Base-by-base conservation (phyloP, 2,888 invertebrate species). In the Drosophila hawaiiensis region DNA sequence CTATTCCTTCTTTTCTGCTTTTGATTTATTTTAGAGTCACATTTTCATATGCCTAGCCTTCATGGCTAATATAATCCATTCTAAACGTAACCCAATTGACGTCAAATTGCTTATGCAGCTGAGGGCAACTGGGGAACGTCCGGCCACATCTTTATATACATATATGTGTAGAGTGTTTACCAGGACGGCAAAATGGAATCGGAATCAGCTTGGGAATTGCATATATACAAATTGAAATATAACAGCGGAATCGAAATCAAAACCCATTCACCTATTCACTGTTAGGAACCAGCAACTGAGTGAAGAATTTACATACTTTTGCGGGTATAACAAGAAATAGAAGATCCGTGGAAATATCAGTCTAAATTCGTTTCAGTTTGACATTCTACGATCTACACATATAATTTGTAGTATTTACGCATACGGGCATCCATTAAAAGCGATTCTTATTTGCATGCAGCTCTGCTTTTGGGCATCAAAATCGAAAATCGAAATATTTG, bases 51-150 rank as follows among this genome's bases (percentile, higher is more conserved):
- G 68, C 62, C 75, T 62, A 67, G 35, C 65, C 37, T 43, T 53
- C 49, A 73, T 43, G 49, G 47, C 35, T 43, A 41, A 29, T 22
- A 22, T 1, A 47, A 63, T 55, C 29, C 54, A 33, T 73, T 58
- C 28, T 37, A 47, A 41, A 25, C 29, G 2, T 47, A 50, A 19
- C 22, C 37, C 39, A 41, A 70, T 78, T 87, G 89, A 87, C 88
- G 90, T 90, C 89, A 90, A 85, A 85, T 87, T 83, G 75, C 67
- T 80, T 75, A 85, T 90, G 85, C 83, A 87, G 79, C 78, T 81
- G 81, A 88, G 74, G 60, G 60, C 68, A 55, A 71, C 50, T 25
- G 25, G 16, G 22, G 4, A 28, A n/a, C 10, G 62, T 55, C 76
- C 64, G 68, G 59, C 61, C 64, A 58, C 62, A 54, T 68, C 9